These are phyloP conservation scores for Elanoides forficatus DNA, from an alignment of 2,113 vertebrate genomes.

Conservation along the genomic window DNA sequence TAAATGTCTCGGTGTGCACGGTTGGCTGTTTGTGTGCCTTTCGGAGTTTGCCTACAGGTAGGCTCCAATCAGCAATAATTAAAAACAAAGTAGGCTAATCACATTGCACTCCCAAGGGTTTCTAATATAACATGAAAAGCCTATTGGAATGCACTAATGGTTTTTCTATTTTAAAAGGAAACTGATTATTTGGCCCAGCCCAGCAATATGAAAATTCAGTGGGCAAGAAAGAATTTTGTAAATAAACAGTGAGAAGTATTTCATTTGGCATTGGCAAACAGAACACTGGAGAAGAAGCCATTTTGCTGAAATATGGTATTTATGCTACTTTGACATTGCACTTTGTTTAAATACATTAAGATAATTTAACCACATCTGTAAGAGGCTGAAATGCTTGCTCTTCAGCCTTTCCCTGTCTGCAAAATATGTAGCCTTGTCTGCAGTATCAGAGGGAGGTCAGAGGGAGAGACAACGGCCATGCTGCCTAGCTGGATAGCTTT, in stretches of 20 bases:
- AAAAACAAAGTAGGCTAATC: background rate
- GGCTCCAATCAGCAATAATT: slow-evolving; percentile 9
- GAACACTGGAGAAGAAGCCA: background rate
- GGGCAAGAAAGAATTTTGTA: slow-evolving; percentile 41
- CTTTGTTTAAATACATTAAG: slow-evolving; percentile 56
- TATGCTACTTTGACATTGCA: slow-evolving; percentile 20
- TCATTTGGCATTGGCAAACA: slow-evolving; percentile 2
- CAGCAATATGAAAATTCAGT: slow-evolving; percentile 43
- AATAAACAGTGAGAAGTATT: slow-evolving; percentile 59
- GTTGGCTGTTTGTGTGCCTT: background rate
- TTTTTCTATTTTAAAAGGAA: slow-evolving; percentile 44
- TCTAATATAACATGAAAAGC: background rate
- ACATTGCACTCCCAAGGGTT: background rate
- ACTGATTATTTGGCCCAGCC: background rate
- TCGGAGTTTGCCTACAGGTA: slow-evolving; percentile 1
- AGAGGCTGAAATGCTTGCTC: background rate
- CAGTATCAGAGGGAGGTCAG: background rate
- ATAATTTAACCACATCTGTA: slow-evolving; percentile 42
- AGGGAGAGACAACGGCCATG: background rate
- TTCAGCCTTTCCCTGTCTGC: background rate
- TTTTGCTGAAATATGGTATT: slow-evolving; percentile 59
- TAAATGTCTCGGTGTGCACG: fast-evolving
- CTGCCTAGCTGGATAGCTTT: background rate
- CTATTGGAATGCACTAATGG: slow-evolving; percentile 1
- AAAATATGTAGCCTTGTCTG: slow-evolving; percentile 12